A percentile compares a stretch with the other conserved stretches of the same genome.
Evolutionary conservation across 2,113 vertebrate species (phyloP).

Genomic region (Butastur rufipennis): DNA sequence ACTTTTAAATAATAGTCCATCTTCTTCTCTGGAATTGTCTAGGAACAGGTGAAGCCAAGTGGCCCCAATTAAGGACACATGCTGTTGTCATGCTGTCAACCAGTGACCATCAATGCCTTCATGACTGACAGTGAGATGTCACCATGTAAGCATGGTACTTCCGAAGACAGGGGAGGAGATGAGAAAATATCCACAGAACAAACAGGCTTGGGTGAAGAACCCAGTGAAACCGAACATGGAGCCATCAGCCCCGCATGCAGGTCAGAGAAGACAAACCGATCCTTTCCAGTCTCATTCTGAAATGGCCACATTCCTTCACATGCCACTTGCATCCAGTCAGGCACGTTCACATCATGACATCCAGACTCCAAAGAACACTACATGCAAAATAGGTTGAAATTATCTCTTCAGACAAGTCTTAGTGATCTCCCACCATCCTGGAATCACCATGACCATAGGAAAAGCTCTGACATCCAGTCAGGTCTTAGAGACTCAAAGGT

Average conservation of each 20-base stretch:
- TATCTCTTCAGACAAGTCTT: neutral
- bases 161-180: neutral
- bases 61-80: conserved; percentile 41
- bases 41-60: conserved; percentile 39
- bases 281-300: neutral
- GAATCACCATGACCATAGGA: neutral
- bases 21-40: neutral
- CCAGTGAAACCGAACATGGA: neutral
- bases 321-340: conserved; percentile 33
- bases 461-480: neutral
- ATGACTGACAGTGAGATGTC: neutral
- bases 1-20: neutral
- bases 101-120: neutral
- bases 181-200: neutral
- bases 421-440: neutral
- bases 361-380: neutral
- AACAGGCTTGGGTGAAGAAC: neutral
- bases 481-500: neutral
- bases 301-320: conserved; percentile 14
- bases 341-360: neutral
- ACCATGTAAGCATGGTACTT: neutral
- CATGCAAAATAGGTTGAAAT: conserved; percentile 54
- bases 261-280: neutral
- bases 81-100: conserved; percentile 1
- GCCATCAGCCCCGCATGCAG: conserved; percentile 43